phyloP scores from a whole-genome alignment of 2,797 vertebrate genomes.

The Cyprinodon diabolis region DNA sequence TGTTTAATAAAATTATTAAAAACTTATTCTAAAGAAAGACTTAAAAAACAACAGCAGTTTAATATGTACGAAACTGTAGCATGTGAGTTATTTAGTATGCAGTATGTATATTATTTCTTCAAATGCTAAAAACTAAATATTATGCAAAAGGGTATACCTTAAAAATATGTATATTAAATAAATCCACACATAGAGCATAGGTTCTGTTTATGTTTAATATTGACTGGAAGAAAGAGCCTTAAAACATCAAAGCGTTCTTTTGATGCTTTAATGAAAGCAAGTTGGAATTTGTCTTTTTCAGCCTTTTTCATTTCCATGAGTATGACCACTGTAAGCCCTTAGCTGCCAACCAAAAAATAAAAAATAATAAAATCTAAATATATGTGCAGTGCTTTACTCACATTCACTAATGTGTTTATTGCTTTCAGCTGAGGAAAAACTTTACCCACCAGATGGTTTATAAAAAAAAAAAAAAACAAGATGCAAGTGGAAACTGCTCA shows the following conservation, averaged over 20 bases:
- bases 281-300: slow-evolving; percentile 38
- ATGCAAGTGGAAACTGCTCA: neutral
- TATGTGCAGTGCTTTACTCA: slow-evolving; percentile 1
- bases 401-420: neutral
- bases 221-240: slow-evolving; percentile 34
- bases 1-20: neutral
- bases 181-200: neutral
- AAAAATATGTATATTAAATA: slow-evolving; percentile 4
- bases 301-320: slow-evolving; percentile 24
- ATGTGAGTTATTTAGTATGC: too few species aligned
- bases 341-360: neutral
- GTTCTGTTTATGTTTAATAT: slow-evolving; percentile 38
- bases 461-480: neutral
- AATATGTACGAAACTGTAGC: too few species aligned
- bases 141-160: neutral
- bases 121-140: slow-evolving; percentile 5
- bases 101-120: neutral
- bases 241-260: slow-evolving; percentile 46
- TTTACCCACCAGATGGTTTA: neutral
- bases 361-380: neutral
- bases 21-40: neutral
- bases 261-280: slow-evolving; percentile 37
- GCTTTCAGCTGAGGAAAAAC: neutral
- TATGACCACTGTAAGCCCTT: slow-evolving; percentile 21
- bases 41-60: neutral